These are phyloP conservation scores for Phania funesta DNA, from an alignment of 2,888 invertebrate genomes.

Conservation along the genomic window DNA sequence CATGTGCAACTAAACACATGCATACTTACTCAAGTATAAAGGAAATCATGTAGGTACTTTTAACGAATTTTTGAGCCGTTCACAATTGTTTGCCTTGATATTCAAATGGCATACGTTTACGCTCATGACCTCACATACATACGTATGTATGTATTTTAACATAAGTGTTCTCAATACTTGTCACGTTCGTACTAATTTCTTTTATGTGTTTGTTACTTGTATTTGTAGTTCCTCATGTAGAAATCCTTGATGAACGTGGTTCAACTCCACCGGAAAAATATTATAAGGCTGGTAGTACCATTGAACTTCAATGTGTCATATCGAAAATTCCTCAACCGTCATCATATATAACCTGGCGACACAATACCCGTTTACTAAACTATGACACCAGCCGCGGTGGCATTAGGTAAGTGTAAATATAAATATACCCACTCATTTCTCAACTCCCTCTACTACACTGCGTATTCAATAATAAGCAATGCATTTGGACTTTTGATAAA, in stretches of 20 bases:
- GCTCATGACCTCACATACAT: neutral
- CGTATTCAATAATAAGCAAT: neutral
- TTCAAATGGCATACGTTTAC: slow-evolving; percentile 12
- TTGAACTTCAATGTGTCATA: slow-evolving; percentile 90
- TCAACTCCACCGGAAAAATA: slow-evolving; percentile 89
- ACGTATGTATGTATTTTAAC: no score
- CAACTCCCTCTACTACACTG: neutral
- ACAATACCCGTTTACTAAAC: slow-evolving; percentile 87
- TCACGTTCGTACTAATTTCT: slow-evolving; percentile 18
- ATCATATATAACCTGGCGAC: slow-evolving; percentile 89
- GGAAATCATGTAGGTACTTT: no score
- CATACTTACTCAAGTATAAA: no score
- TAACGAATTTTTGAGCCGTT: no score
- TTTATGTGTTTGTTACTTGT: slow-evolving; percentile 29
- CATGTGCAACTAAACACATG: no score
- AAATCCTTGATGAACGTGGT: slow-evolving; percentile 90
- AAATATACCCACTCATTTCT: neutral
- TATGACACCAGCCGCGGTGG: slow-evolving; percentile 90
- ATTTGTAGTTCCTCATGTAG: slow-evolving; percentile 87
- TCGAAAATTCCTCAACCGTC: slow-evolving; percentile 89
- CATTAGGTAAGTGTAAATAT: slow-evolving; percentile 84
- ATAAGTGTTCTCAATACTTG: neutral
- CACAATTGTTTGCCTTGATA: slow-evolving; percentile 26
- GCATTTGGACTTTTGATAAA: neutral
- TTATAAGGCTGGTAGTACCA: slow-evolving; percentile 91